Conservation (phyloP, 2,113 vertebrate genomes). For the Donacobius atricapilla region DNA sequence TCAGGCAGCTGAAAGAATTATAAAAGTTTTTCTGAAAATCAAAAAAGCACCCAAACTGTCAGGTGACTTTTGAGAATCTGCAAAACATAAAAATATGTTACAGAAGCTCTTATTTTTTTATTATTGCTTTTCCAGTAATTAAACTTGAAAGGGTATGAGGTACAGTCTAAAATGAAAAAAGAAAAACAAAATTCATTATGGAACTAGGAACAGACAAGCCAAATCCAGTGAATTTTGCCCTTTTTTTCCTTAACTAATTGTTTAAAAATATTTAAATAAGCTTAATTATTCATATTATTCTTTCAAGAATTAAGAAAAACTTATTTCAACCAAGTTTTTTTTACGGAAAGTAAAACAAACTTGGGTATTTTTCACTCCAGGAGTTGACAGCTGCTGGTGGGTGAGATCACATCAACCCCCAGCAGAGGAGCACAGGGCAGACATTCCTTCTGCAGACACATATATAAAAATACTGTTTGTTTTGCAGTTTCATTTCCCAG, state of each 20-base stretch:
- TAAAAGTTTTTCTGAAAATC: background rate
- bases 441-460: background rate
- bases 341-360: background rate
- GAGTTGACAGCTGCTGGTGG: background rate
- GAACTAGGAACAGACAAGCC: background rate
- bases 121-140: background rate
- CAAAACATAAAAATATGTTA: background rate
- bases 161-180: background rate
- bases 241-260: background rate
- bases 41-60: background rate
- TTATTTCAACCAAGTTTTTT: background rate
- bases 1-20: background rate
- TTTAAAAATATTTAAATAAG: background rate
- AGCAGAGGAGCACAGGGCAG: background rate
- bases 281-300: background rate
- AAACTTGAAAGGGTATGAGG: background rate
- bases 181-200: background rate
- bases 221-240: background rate
- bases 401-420: background rate
- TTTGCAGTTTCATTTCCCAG: conserved; percentile 33
- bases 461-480: background rate
- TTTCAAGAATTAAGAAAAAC: background rate
- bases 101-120: background rate
- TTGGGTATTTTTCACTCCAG: background rate
- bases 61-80: background rate